Evolutionary conservation across 2,797 vertebrate genomes (phyloP), one percentile per base, ranked within the genome.

Genomic region (Paratrypauchen microcephalus): DNA sequence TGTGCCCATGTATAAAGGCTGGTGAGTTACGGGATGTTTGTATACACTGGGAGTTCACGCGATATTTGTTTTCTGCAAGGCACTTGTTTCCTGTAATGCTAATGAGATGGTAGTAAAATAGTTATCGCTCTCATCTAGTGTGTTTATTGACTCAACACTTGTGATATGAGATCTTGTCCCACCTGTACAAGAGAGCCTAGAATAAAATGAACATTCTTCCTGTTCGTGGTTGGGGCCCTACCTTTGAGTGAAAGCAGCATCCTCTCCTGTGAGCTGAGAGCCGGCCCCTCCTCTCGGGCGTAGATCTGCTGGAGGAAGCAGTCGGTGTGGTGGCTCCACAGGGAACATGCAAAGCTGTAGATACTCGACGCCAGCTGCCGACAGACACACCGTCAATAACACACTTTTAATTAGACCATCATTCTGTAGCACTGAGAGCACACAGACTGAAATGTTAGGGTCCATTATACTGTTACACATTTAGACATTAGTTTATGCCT

Each of bases 261-360:
- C 88, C 95, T 96, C 92, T 98, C 97, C 79, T 98, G 85, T 2
- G 97, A 96, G 91, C 93, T 92, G 45, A 94, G 87, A n/a, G 96
- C 94, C 13, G 91, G 87, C 68, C 92, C 84, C 88, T 95, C 94
- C 79, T 95, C 91, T 77, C 94, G 92, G 68, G 91, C 73, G 75
- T 81, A 96, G 86, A 96, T 90, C 57, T 97, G 95, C 80, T 95
- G 97, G 63, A 99, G 94, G 90, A 98, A 99, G 54, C 92, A 95
- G 87, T 98, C 96, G 0, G 95, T 97, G 87, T 99, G 96, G 89
- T 98, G 96, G 92, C 95, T 97, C 97, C 97, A 99, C 71, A 99
- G 92, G 83, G 96, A 98, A 84, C 95, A 98, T 0, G 95, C 93
- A 86, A 99, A 99, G 89, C 91, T 95, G 91, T 98, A 99, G 91